Evolutionary conservation across 2,888 invertebrate species (phyloP), one percentile per base, ranked within the genome.

Genomic region (Calameuta filiformis): DNA sequence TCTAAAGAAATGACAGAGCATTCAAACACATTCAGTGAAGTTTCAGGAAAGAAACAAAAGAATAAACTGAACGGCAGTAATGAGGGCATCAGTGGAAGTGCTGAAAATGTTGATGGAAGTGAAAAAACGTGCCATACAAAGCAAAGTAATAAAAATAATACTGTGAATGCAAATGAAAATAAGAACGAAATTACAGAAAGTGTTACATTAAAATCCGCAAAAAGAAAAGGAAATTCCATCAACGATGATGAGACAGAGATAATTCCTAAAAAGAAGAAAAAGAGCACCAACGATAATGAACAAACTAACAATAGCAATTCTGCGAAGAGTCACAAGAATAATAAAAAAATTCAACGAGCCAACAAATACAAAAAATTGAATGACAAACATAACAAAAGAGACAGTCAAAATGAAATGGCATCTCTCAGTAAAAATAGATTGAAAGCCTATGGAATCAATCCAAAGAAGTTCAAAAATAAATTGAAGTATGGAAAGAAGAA

Each of bases 401-500:
- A 71, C 23, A 75, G 78, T 1, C 79, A 76, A n/a, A 78, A 84
- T 68, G 81, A 82, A 73, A 79, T 89, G n/a, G 78, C 84, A 33
- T 81, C 85, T 2, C 77, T 90, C 75, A 88, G 96, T 3, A 96
- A 97, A 90, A 96, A 96, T 83, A 94, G 99, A 83, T 93, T 99
- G 12, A 94, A 95, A 88, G 98, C 98, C 0, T 99, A 97, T 90
- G 98, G 98, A 77, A 94, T 98, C 69, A 98, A 98, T 93, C 98
- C 98, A 0, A 97, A 96, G 87, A 97, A 97, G 89, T 97, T 96
- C 87, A 95, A 95, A 88, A 95, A 95, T 87, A 96, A 95, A 91
- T 92, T 96, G 82, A 96, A 95, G 89, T 96, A 95, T 84, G 93
- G 93, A 81, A 94, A 93, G 80, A 93, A 92, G 86, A 93, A 92